Evolutionary conservation across 2,113 vertebrate genomes (phyloP), one percentile per base, ranked within the genome.

Genomic region (Azemiops feae): DNA sequence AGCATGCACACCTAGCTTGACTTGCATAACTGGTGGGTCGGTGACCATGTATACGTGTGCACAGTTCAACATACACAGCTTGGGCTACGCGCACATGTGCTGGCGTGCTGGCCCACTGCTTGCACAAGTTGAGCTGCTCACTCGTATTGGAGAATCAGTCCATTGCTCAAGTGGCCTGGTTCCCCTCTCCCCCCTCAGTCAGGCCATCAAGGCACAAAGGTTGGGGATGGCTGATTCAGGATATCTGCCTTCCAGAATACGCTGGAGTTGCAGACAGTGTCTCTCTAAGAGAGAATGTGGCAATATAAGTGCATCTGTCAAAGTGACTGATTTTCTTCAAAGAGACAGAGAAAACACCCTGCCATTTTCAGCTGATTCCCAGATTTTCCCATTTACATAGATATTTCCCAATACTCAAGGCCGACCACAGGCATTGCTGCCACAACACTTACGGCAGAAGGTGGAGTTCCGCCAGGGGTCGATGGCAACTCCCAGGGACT

Each of bases 371-470:
- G 54, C 20, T 6, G 25, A 88, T 88, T 5, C 43, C 30, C 8
- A 4, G 30, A 2, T 23, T 16, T 7, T 5, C 9, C 57, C 3
- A 1, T 6, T 25, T 22, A 2, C 5, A n/a, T 1, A n/a, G 7
- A 23, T 20, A 0, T 23, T 47, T 47, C 30, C 1, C 11, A 5
- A n/a, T 3, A 1, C 47, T 18, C 5, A 52, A 5, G 3, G 1
- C 1, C 2, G 11, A 39, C 22, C 2, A 8, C 34, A 14, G 90
- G 12, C 5, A 9, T 0, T 3, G 47, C 69, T 4, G 25, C 25
- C 53, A 10, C 43, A 1, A 55, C 4, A 94, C 95, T 94, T 94
- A 96, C 95, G 92, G 52, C 95, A 96, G 81, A 96, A 96, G 58
- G 95, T 95, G 34, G 90, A 45, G 22, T 95, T 96, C 92, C 95